These are phyloP conservation scores for Limosa lapponica DNA, from an alignment of 2,797 vertebrate species.

Conservation along the genomic window DNA sequence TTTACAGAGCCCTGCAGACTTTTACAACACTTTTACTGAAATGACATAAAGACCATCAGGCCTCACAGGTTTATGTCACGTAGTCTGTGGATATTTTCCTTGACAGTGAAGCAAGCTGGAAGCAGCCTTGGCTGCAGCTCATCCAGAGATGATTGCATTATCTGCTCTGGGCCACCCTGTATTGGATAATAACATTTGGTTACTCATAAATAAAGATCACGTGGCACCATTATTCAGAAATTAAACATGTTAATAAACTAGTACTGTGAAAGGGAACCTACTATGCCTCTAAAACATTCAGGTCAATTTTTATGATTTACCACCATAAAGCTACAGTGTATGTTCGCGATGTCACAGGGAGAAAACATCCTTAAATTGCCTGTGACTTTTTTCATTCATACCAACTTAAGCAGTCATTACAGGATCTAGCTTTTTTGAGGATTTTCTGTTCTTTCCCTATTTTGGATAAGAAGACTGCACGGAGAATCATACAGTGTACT, in stretches of 20 bases:
- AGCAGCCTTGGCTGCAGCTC: constrained; percentile 21
- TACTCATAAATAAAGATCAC: not conserved
- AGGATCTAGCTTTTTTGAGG: not conserved
- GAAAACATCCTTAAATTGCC: not conserved
- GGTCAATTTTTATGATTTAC: not conserved
- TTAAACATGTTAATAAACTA: constrained; percentile 4
- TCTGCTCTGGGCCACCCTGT: constrained; percentile 7
- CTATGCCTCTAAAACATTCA: not conserved
- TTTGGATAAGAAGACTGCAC: not conserved
- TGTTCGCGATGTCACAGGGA: not conserved
- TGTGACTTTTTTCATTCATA: not conserved
- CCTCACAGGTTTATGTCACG: constrained; percentile 33
- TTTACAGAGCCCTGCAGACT: not conserved
- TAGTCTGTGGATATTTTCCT: constrained; percentile 38
- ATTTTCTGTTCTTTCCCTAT: not conserved
- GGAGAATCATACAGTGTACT: not conserved
- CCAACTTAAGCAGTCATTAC: not conserved
- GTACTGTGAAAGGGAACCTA: not conserved
- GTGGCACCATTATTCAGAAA: not conserved
- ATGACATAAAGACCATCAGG: not conserved
- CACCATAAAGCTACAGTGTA: not conserved
- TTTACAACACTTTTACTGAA: not conserved
- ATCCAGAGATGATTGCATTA: constrained; percentile 36
- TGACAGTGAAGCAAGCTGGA: constrained; percentile 47
- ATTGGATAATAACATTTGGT: constrained; percentile 35